phyloP scores from a whole-genome alignment of 2,797 vertebrate species.

The Sebastes oblongus region DNA sequence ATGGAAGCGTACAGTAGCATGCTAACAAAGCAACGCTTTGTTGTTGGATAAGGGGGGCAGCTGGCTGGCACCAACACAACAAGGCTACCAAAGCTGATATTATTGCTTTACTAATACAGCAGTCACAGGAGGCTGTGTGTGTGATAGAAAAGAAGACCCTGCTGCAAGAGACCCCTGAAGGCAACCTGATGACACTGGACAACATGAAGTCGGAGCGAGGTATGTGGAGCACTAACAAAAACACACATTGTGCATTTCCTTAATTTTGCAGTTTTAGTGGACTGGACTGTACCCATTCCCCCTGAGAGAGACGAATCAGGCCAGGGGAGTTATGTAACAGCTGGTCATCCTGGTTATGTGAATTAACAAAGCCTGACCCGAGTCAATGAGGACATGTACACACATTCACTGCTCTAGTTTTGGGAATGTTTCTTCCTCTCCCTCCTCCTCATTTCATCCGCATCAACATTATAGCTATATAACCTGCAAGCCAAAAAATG shows the following conservation, averaged over 20 bases:
- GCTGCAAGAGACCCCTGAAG: slow-evolving; percentile 50
- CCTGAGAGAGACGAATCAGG: slow-evolving; percentile 46
- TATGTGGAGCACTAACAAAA: slow-evolving; percentile 73
- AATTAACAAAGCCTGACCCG: slow-evolving; percentile 67
- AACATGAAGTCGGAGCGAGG: slow-evolving; percentile 97
- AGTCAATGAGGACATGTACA: slow-evolving; percentile 38
- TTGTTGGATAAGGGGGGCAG: slow-evolving; percentile 73
- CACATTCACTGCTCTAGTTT: slow-evolving; percentile 31
- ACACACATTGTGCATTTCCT: slow-evolving; percentile 20
- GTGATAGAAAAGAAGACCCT: slow-evolving; percentile 33
- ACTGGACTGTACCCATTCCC: slow-evolving; percentile 45
- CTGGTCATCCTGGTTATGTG: slow-evolving; percentile 73
- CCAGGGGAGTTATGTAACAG: slow-evolving; percentile 76
- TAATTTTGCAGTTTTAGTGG: slow-evolving; percentile 7
- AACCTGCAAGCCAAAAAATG: slow-evolving; percentile 20
- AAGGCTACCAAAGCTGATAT: slow-evolving; percentile 72
- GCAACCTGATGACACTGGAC: slow-evolving; percentile 79
- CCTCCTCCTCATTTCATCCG: not conserved
- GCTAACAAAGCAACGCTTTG: slow-evolving; percentile 82
- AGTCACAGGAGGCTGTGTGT: slow-evolving; percentile 44
- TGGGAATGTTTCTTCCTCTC: slow-evolving; percentile 4
- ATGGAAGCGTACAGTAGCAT: slow-evolving; percentile 78
- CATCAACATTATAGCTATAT: not conserved
- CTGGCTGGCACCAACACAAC: slow-evolving; percentile 64
- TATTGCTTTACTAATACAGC: slow-evolving; percentile 64